A percentile compares a stretch with the other conserved stretches of the same genome.
Evolutionary conservation across 2,888 invertebrate species (phyloP).

Genomic region (Brassicogethes aeneus): DNA sequence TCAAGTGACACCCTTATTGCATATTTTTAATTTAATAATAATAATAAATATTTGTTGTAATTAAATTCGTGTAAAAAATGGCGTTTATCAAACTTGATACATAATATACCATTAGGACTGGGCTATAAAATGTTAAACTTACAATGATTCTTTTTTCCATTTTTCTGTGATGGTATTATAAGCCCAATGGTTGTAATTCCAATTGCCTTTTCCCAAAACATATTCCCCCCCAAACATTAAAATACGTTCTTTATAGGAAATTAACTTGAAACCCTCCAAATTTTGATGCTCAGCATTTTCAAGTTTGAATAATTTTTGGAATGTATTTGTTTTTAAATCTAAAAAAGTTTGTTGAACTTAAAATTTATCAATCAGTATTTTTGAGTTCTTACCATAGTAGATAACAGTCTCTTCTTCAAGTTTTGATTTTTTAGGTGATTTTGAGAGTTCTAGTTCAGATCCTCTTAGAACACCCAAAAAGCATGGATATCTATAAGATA

Average conservation of each 20-base stretch:
- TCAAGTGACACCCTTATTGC: too few relatives aligned
- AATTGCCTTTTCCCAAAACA: conserved; percentile 29
- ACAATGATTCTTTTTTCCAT: conserved; percentile 31
- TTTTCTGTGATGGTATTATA: conserved; percentile 30
- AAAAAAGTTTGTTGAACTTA: conserved; percentile 11
- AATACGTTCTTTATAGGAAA: conserved; percentile 32
- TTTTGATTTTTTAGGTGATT: background rate
- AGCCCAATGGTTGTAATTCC: conserved; percentile 34
- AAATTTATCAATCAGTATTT: background rate
- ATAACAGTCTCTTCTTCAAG: conserved; percentile 7
- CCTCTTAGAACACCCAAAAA: conserved; percentile 13
- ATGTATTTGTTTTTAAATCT: conserved; percentile 12
- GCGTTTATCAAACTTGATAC: too few relatives aligned
- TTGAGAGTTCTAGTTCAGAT: conserved; percentile 1
- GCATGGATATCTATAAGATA: conserved; percentile 16
- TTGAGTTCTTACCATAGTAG: conserved; percentile 13
- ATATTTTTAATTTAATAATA: too few relatives aligned
- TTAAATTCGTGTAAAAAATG: too few relatives aligned
- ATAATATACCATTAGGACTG: too few relatives aligned
- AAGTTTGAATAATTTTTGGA: conserved; percentile 16
- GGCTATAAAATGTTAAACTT: conserved; percentile 10
- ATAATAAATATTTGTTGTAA: too few relatives aligned
- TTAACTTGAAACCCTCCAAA: conserved; percentile 27
- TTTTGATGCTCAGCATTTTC: conserved; percentile 17
- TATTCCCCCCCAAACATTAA: conserved; percentile 36